phyloP scores from a whole-genome alignment of 2,888 invertebrate genomes.

The Hymenopus coronatus region DNA sequence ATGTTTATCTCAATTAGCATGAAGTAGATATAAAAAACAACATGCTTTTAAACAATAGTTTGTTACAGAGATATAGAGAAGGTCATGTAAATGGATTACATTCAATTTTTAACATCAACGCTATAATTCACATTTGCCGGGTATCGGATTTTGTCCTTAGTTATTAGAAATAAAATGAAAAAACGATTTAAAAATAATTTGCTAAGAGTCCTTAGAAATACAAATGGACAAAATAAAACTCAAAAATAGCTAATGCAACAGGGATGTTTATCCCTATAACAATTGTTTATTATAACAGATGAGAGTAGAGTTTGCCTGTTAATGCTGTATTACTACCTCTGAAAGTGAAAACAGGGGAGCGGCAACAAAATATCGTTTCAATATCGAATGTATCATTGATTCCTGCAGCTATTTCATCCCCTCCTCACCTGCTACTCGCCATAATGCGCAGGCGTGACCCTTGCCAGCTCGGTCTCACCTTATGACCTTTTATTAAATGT shows the following conservation, averaged over 20 bases:
- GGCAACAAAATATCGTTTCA: background rate
- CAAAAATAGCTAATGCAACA: background rate
- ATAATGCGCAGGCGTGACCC: background rate
- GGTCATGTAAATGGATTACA: too few relatives aligned
- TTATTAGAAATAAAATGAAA: too few relatives aligned
- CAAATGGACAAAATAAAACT: background rate
- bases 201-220: background rate
- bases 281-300: background rate
- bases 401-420: background rate
- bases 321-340: background rate
- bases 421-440: background rate
- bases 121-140: too few relatives aligned
- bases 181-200: too few relatives aligned
- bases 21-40: too few relatives aligned
- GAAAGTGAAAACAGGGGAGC: background rate
- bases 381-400: background rate
- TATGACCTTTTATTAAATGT: background rate
- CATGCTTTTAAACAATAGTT: too few relatives aligned
- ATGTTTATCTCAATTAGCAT: too few relatives aligned
- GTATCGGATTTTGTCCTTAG: too few relatives aligned
- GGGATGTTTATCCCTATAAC: too few relatives aligned
- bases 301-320: background rate
- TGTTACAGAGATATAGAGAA: too few relatives aligned
- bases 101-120: too few relatives aligned
- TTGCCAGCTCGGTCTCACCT: background rate